Base-by-base conservation (phyloP, 2,797 vertebrate species). In the Coregonus ussuriensis region DNA sequence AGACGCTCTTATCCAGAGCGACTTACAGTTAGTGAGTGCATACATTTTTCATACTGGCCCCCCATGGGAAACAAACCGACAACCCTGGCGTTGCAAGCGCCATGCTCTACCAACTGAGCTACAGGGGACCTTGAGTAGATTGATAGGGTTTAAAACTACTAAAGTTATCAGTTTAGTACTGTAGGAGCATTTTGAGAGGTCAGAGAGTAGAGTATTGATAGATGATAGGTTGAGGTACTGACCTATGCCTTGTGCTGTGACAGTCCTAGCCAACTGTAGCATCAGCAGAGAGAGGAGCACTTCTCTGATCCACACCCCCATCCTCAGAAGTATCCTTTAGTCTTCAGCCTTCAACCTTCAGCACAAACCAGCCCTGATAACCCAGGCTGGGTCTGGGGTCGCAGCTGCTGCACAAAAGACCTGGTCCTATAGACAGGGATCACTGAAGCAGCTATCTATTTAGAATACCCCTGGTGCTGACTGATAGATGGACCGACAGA, bases 161-260 rank as follows among this genome's bases (percentile, higher is more conserved):
- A n/a, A n/a, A 59, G 54, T 59, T 21, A 59, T 18, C n/a, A 0
- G 54, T n/a, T 6, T 59, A 59, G 1, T 59, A 21, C 1, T 54
- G 16, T 18, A 21, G 25, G 59, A 25, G 59, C 1, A 25, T 9
- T 62, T 62, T 25, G n/a, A 41, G 1, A 62, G 53, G 68, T 71
- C 21, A 77, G 71, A 79, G n/a, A 33, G 14, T 25, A 25, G 3
- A 6, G 51, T n/a, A 25, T 16, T 1, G 7, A 62, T 33, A 16
- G 16, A 33, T 18, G 31, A 35, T 35, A 52, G 18, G 56, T 63
- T 59, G 74, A 65, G 69, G 71, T 75, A 91, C 96, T 97, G 94
- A 98, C 97, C 95, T 85, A 95, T 95, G n/a, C 96, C 94, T 89
- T 95, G 91, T 74, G 92, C 89, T 88, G 76, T 89, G 85, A 91